Evolutionary conservation across 2,113 vertebrate species (phyloP), one percentile per base, ranked within the genome.

Genomic region (Ictidomys tridecemlineatus): DNA sequence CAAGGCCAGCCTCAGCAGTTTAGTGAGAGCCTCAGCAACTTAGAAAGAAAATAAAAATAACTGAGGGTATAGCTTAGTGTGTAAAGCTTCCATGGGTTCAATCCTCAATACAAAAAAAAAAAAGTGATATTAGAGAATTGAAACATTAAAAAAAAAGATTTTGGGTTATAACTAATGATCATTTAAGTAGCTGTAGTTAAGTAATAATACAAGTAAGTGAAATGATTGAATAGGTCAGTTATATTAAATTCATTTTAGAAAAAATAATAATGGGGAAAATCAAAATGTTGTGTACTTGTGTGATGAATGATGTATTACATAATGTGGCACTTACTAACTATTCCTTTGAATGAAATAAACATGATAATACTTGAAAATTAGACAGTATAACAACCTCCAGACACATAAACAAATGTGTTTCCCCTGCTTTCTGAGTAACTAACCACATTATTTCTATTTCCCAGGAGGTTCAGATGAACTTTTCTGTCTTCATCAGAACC

Each of bases 281-380:
- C 24, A 63, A 69, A 83, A 48, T 69, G 39, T 28, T 90, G 53
- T 16, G 6, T 78, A 79, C 22, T 74, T 42, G 17, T 83, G 24
- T 89, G 10, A 79, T 91, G 28, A 89, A 51, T 95, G 42, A 85
- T 93, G n/a, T 88, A 28, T 63, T 74, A 39, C 24, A 34, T 70
- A 80, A 18, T n/a, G 32, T 91, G 42, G 8, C 28, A 88, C 45
- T 56, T 83, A 4, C 39, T 69, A 65, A 63, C 37, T 12, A 61
- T 82, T 78, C 16, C 5, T 48, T 80, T 86, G 78, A 92, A 85
- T 93, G 73, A 96, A 84, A 86, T 89, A 77, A 94, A 77, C 20
- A 51, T 56, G 9, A 2, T 82, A 45, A 74, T 89, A 89, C 37
- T 94, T 96, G 28, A 91, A 92, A 97, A 30, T 77, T 51, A 93